These are phyloP conservation scores for Brienomyrus longianalis DNA, from an alignment of 2,113 vertebrate species.

Conservation along the genomic window DNA sequence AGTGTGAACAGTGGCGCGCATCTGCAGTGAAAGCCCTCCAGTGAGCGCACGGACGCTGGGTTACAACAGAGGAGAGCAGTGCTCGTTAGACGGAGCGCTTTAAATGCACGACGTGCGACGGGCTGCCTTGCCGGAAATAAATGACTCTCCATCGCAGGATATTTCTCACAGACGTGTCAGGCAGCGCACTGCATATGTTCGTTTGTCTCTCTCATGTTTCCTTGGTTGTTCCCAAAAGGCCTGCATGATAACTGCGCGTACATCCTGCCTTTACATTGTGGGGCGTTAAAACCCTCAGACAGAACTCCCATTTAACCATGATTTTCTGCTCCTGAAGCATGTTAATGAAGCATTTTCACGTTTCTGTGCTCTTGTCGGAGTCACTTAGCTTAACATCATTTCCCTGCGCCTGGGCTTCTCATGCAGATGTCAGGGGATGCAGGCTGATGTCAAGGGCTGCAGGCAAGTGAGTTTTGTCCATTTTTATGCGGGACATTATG, in stretches of 20 bases:
- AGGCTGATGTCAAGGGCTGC: background rate
- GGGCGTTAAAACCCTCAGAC: background rate
- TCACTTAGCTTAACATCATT: background rate
- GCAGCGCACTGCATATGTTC: background rate
- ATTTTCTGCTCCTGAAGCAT: background rate
- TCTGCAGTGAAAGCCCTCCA: background rate
- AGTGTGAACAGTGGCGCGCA: background rate
- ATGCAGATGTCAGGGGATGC: background rate
- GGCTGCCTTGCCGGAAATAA: background rate
- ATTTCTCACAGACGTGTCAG: background rate
- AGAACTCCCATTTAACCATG: background rate
- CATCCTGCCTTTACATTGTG: background rate
- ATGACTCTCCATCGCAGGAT: background rate
- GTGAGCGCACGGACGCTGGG: background rate
- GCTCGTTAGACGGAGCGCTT: background rate
- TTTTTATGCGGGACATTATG: too few relatives aligned
- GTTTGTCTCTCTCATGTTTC: background rate
- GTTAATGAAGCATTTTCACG: background rate
- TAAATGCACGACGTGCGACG: background rate
- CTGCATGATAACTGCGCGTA: background rate
- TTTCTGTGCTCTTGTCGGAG: background rate
- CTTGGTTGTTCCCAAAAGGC: background rate
- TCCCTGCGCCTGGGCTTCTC: background rate
- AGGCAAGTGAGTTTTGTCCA: too few relatives aligned
- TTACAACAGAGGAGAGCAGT: background rate